A percentile compares a stretch with the other conserved stretches of the same genome.
These are phyloP conservation scores for Blennius ocellaris DNA, from an alignment of 2,113 vertebrate species.

Conservation along the genomic window DNA sequence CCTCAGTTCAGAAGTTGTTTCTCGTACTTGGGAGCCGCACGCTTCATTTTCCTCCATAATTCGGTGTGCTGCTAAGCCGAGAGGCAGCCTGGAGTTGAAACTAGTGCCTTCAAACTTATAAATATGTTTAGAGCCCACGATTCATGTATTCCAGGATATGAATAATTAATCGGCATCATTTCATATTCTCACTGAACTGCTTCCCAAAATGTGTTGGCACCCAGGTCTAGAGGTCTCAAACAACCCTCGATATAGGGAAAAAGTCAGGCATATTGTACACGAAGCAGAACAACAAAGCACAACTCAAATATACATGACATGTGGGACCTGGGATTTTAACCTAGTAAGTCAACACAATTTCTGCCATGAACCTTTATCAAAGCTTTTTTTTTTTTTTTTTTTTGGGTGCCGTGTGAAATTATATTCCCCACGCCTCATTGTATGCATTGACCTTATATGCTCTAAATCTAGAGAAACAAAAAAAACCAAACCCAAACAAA, in stretches of 20 bases:
- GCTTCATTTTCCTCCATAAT: constrained; percentile 32
- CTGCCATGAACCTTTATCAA: constrained; percentile 52
- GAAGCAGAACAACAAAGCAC: constrained; percentile 77
- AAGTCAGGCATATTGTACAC: constrained; percentile 71
- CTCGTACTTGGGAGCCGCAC: constrained; percentile 17
- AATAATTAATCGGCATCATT: constrained; percentile 81
- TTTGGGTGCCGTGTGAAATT: constrained; percentile 25
- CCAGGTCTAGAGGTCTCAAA: constrained; percentile 78
- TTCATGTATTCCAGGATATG: constrained; percentile 78
- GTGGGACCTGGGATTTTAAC: constrained; percentile 61
- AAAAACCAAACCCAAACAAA: constrained; percentile 43
- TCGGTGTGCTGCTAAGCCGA: constrained; percentile 22
- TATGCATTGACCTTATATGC: constrained; percentile 50
- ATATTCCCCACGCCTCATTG: constrained; percentile 22
- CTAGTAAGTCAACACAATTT: constrained; percentile 51
- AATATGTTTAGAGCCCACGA: constrained; percentile 70
- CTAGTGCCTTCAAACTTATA: constrained; percentile 71
- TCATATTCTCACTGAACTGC: constrained; percentile 82
- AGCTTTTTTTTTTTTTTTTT: constrained; percentile 18
- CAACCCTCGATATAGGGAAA: constrained; percentile 72
- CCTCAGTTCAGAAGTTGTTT: constrained; percentile 36
- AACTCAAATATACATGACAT: constrained; percentile 78
- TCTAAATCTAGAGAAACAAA: constrained; percentile 34
- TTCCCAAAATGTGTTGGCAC: constrained; percentile 82
- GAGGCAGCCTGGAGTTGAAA: constrained; percentile 56